Evolutionary conservation across 1,140 invertebrate species (phyloP).

Genomic region (Saccostrea glomerata): DNA sequence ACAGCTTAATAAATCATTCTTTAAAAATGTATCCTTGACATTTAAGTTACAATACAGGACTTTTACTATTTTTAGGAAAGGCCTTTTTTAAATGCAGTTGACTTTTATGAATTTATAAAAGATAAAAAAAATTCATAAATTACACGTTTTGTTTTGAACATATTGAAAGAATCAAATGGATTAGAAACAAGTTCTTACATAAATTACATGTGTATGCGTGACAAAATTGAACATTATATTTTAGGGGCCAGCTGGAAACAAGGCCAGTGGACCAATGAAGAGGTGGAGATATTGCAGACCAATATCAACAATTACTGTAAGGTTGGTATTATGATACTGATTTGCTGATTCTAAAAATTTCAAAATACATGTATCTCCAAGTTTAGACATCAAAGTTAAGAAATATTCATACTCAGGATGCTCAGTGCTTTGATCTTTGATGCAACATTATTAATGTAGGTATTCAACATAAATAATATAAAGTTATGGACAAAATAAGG

Average conservation of each 20-base stretch:
- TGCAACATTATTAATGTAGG: too few species aligned
- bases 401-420: too few species aligned
- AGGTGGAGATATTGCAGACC: conserved; percentile 78
- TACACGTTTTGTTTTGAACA: too few species aligned
- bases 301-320: conserved; percentile 80
- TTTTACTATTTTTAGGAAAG: background rate
- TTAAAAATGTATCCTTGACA: background rate
- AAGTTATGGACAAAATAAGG: too few species aligned
- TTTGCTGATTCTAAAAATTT: too few species aligned
- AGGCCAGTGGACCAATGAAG: conserved; percentile 81
- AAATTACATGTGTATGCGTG: background rate
- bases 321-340: conserved; percentile 59
- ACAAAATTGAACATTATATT: conserved; percentile 32
- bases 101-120: background rate
- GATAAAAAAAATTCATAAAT: background rate
- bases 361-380: too few species aligned
- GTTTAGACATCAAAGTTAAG: too few species aligned
- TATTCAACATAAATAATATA: too few species aligned
- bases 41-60: background rate
- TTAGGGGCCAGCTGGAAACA: conserved; percentile 80
- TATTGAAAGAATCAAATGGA: too few species aligned
- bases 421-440: too few species aligned
- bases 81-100: background rate
- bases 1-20: too few species aligned
- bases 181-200: too few species aligned